Evolutionary conservation across 2,888 invertebrate genomes (phyloP), one percentile per base, ranked within the genome.

Genomic region (Rhagonycha fulva): DNA sequence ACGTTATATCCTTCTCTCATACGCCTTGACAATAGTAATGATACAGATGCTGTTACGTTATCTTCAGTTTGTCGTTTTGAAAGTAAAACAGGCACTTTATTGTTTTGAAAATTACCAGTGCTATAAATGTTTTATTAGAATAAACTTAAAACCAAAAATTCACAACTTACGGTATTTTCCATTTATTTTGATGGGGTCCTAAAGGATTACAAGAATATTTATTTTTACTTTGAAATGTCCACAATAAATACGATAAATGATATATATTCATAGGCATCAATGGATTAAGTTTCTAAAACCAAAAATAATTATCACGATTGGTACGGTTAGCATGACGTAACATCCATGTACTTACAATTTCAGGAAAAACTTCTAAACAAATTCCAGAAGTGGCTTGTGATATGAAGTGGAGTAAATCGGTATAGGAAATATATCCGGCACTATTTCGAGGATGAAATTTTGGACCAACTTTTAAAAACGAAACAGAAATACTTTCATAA

Each of bases 1-100:
- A 94, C 89, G 62, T 91, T 91, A 86, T 94, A 95, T 30, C 95
- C 95, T 87, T 95, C 95, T 63, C 94, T 88, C 78, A 95, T 89
- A 76, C 95, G 88, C 81, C 94, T 92, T 70, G 94, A 93, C 76
- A 95, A 87, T 69, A 95, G 88, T 83, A 92, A 91, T 79, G 90
- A 89, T 77, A 94, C 87, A 71, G 90, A 89, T 77, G 93, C 89
- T 79, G 89, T 91, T 14, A 91, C 89, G 84, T 92, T 92, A 79
- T 91, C 90, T 82, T 93, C 93, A 78, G 91, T 90, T 85, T 93
- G 93, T 81, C 91, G 90, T 82, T 93, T 91, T 61, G 91, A 88
- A 67, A 92, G 88, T 77, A 92, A 87, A 77, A 90, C 89, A 62
- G 90, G 89, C 76, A 89, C 89, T 80, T 89, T 89, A 78, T 90